A percentile compares a stretch with the other conserved stretches of the same genome.
These are phyloP conservation scores for Stegastes partitus DNA, from an alignment of 2,113 vertebrate species.

Conservation along the genomic window DNA sequence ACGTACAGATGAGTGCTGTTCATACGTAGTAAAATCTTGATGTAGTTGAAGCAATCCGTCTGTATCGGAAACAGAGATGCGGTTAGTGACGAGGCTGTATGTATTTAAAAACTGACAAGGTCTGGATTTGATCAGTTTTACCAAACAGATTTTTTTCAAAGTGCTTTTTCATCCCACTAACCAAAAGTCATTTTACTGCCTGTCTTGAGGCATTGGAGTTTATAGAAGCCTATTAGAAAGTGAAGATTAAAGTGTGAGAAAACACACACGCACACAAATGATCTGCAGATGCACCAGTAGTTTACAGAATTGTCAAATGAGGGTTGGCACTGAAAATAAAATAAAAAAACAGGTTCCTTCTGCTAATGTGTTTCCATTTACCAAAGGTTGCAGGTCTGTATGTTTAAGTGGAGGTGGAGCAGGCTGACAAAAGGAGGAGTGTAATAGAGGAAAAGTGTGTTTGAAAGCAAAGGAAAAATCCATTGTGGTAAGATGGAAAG, in stretches of 20 bases:
- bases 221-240: not conserved
- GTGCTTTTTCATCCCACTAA: no score
- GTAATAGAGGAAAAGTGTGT: slow-evolving; percentile 29
- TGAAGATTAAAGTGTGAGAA: not conserved
- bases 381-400: not conserved
- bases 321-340: not conserved
- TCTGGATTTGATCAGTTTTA: not conserved
- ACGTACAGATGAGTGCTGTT: slow-evolving; percentile 93
- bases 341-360: not conserved
- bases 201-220: not conserved
- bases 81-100: not conserved
- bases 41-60: slow-evolving; percentile 98
- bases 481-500: slow-evolving; percentile 56
- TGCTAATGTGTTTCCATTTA: not conserved
- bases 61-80: slow-evolving; percentile 69
- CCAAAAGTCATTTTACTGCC: no score
- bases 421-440: slow-evolving; percentile 2
- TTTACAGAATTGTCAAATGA: no score
- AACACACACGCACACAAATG: not conserved
- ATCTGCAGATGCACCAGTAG: not conserved
- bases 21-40: slow-evolving; percentile 93
- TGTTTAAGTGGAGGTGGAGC: slow-evolving; percentile 19
- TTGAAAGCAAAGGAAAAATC: slow-evolving; percentile 43
- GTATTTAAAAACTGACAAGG: not conserved
- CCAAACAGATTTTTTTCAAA: not conserved